Conservation (phyloP, 2,113 vertebrate species). For the Aythya baeri region DNA sequence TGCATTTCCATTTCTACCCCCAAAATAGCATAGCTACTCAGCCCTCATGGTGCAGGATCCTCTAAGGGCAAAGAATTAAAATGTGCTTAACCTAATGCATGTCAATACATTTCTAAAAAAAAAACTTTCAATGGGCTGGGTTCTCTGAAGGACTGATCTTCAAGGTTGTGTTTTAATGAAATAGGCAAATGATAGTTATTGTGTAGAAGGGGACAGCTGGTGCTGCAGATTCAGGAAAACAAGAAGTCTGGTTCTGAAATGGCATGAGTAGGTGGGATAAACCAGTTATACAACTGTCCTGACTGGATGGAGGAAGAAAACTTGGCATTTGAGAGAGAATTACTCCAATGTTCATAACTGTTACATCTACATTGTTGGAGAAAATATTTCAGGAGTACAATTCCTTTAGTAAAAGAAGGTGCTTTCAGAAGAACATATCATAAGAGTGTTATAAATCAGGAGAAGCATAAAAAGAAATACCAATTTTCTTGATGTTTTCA, state of each 20-base stretch:
- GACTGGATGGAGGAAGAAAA: background rate
- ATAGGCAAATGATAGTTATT: background rate
- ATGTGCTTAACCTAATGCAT: background rate
- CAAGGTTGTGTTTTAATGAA: background rate
- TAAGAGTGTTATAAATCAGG: background rate
- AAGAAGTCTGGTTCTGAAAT: background rate
- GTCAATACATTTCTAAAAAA: background rate
- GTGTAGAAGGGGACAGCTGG: background rate
- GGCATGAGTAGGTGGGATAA: background rate
- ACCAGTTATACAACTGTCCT: background rate
- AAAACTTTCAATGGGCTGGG: background rate
- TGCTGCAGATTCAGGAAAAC: background rate
- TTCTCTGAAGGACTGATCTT: background rate
- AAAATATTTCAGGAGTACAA: background rate
- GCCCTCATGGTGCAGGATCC: background rate
- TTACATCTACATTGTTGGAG: rapidly evolving
- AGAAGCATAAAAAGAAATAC: background rate
- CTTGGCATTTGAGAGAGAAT: background rate
- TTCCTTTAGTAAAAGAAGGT: background rate
- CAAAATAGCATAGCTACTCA: background rate
- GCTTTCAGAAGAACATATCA: background rate
- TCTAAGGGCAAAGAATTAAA: background rate
- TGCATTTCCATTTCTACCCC: background rate
- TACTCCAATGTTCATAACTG: background rate
- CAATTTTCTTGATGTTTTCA: background rate